Evolutionary conservation across 2,888 invertebrate genomes (phyloP).

Genomic region (Mylabris sibirica): DNA sequence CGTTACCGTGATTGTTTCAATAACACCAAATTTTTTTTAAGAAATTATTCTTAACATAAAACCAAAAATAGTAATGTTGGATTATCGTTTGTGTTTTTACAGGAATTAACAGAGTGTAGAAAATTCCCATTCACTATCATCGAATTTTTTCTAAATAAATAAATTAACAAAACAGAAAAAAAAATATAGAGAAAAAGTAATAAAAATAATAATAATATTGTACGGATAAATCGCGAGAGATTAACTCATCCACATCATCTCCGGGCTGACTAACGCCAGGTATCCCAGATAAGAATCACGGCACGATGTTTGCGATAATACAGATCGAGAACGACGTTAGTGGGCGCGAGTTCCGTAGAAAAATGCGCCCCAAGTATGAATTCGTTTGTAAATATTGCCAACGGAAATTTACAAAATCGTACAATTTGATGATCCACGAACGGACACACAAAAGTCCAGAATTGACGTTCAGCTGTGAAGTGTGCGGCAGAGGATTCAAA

Average conservation of each 20-base stretch:
- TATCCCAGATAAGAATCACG: slow-evolving; percentile 43
- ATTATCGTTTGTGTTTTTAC: not conserved
- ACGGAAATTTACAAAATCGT: slow-evolving; percentile 96
- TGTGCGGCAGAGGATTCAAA: slow-evolving; percentile 97
- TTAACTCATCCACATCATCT: slow-evolving; percentile 34
- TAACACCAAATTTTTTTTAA: not conserved
- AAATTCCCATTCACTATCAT: slow-evolving; percentile 10
- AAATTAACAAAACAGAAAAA: not conserved
- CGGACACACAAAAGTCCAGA: slow-evolving; percentile 97
- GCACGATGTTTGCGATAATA: slow-evolving; percentile 89
- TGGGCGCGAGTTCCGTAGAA: slow-evolving; percentile 85
- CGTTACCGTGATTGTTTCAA: slow-evolving; percentile 6
- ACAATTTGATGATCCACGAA: slow-evolving; percentile 98
- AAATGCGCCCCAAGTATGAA: slow-evolving; percentile 94
- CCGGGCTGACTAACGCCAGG: slow-evolving; percentile 27
- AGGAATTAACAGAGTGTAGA: slow-evolving; percentile 4
- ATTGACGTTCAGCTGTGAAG: slow-evolving; percentile 95
- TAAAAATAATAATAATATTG: slow-evolving; percentile 8
- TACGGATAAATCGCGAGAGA: slow-evolving; percentile 26
- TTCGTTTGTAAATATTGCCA: slow-evolving; percentile 98
- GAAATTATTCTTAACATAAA: not conserved
- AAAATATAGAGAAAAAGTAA: not conserved
- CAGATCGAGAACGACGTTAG: slow-evolving; percentile 88
- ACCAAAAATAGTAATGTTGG: not conserved
- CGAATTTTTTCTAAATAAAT: not conserved